phyloP scores from a whole-genome alignment of 2,113 vertebrate species.

The Saccopteryx bilineata region DNA sequence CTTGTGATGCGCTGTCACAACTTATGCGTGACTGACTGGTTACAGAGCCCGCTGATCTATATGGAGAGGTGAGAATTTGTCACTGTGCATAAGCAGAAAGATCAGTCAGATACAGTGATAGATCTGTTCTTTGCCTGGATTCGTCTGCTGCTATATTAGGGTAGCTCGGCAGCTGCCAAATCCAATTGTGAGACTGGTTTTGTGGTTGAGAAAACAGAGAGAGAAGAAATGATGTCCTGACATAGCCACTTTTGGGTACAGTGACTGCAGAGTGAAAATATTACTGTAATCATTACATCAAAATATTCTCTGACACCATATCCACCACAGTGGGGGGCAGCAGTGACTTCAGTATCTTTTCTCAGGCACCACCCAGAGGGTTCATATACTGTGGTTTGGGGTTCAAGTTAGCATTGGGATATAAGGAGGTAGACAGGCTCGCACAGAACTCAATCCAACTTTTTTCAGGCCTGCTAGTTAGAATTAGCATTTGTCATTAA shows the following conservation, averaged over 20 bases:
- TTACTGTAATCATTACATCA: conserved; percentile 59
- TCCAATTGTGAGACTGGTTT: conserved; percentile 84
- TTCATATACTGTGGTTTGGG: background rate
- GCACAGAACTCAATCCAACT: conserved; percentile 56
- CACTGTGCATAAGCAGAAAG: conserved; percentile 88
- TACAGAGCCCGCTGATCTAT: conserved; percentile 88
- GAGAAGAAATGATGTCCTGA: conserved; percentile 80
- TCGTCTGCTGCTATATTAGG: conserved; percentile 87
- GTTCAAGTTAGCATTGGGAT: conserved; percentile 29
- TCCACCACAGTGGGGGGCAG: background rate
- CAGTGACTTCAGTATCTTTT: conserved; percentile 51
- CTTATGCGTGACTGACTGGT: conserved; percentile 86
- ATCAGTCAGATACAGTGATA: conserved; percentile 90
- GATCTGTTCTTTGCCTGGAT: conserved; percentile 88
- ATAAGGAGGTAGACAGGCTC: background rate
- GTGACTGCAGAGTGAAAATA: conserved; percentile 60
- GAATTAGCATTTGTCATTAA: conserved; percentile 75
- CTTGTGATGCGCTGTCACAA: conserved; percentile 86
- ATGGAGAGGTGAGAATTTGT: conserved; percentile 90
- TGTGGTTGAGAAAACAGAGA: conserved; percentile 79
- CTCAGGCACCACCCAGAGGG: background rate
- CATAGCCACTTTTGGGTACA: conserved; percentile 73
- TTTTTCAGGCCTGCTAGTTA: conserved; percentile 64
- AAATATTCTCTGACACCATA: conserved; percentile 32
- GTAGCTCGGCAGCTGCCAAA: conserved; percentile 85